A percentile compares a stretch with the other conserved stretches of the same genome.
Evolutionary conservation across 2,797 vertebrate species (phyloP).

Genomic region (Poecilia velifera): DNA sequence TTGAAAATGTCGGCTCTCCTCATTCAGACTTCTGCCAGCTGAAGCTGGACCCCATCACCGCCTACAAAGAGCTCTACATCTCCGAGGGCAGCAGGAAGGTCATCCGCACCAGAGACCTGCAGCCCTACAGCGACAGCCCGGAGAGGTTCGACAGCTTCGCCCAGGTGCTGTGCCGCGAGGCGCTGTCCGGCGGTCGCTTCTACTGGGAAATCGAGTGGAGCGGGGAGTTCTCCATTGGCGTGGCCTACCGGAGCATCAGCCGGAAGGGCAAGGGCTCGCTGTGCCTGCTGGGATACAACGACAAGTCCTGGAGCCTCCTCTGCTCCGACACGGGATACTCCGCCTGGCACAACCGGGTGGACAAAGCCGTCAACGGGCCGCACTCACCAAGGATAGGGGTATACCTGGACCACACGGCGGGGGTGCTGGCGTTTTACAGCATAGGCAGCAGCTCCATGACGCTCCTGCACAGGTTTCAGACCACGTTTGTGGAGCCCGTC

Average conservation of each 20-base stretch:
- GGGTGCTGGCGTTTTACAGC: slow-evolving; percentile 83
- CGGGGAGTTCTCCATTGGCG: slow-evolving; percentile 85
- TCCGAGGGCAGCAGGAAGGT: slow-evolving; percentile 83
- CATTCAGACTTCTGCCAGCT: slow-evolving; percentile 82
- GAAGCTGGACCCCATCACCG: slow-evolving; percentile 78
- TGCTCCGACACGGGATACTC: slow-evolving; percentile 85
- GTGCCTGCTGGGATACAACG: slow-evolving; percentile 85
- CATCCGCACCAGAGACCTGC: slow-evolving; percentile 80
- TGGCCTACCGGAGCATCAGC: slow-evolving; percentile 82
- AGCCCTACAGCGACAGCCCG: slow-evolving; percentile 76
- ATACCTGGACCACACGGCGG: slow-evolving; percentile 83
- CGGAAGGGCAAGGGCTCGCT: slow-evolving; percentile 84
- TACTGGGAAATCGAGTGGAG: slow-evolving; percentile 88
- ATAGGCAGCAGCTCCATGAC: slow-evolving; percentile 82
- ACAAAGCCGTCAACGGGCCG: slow-evolving; percentile 75
- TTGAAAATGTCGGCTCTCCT: neutral
- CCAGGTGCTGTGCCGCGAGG: slow-evolving; percentile 83
- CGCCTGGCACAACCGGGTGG: slow-evolving; percentile 85
- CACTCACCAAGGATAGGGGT: slow-evolving; percentile 84
- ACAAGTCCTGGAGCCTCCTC: slow-evolving; percentile 86
- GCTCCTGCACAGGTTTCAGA: slow-evolving; percentile 84
- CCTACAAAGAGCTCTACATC: slow-evolving; percentile 84
- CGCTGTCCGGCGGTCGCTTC: slow-evolving; percentile 79
- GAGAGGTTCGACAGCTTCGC: slow-evolving; percentile 86
- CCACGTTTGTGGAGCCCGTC: slow-evolving; percentile 80